Conservation (phyloP, 2,113 vertebrate species). For the Mugil cephalus region DNA sequence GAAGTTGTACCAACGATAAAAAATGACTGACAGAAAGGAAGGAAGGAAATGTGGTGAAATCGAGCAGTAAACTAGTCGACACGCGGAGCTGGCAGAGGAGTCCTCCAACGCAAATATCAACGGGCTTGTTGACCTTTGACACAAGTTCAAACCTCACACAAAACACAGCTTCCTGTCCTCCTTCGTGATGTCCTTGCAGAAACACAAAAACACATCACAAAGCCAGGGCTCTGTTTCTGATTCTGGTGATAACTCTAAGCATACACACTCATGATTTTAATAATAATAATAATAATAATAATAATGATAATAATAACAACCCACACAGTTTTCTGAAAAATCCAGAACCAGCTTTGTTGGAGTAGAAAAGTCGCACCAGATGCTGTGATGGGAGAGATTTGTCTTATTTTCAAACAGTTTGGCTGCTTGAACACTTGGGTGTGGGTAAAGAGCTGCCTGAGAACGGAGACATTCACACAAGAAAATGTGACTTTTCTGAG, state of each 20-base stretch:
- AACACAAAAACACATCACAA: no score
- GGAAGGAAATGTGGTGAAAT: conserved; percentile 4
- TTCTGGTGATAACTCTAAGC: no score
- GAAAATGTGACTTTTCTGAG: no score
- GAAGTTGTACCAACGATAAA: conserved; percentile 64
- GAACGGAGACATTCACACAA: no score
- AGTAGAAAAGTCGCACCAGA: no score
- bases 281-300: background rate
- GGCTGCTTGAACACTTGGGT: background rate
- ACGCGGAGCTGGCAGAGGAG: conserved; percentile 4
- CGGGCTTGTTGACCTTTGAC: no score
- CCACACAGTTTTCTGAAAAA: no score
- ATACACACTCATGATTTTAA: background rate
- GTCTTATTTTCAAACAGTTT: background rate
- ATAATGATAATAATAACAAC: no score
- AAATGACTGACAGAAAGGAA: conserved; percentile 44
- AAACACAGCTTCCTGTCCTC: background rate
- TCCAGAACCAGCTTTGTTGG: background rate
- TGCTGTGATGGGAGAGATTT: no score
- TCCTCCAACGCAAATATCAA: no score
- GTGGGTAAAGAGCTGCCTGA: no score
- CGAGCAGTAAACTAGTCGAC: conserved; percentile 37
- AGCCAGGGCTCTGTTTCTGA: no score
- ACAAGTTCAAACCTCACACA: conserved; percentile 9
- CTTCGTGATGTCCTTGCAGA: background rate